These are phyloP conservation scores for Hetaerina titia DNA, from an alignment of 2,888 invertebrate genomes.

Conservation along the genomic window DNA sequence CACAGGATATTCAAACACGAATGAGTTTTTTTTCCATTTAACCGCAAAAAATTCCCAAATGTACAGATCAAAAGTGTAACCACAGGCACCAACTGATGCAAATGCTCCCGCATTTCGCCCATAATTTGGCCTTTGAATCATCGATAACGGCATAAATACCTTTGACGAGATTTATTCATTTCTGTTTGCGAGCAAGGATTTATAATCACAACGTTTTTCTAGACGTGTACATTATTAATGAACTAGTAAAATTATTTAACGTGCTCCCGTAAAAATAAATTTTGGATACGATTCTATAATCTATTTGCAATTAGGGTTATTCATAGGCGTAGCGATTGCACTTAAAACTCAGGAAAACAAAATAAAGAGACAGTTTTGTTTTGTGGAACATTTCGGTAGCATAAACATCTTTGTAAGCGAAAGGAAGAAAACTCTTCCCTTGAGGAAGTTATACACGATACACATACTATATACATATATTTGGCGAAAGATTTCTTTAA, in stretches of 20 bases:
- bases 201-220: background rate
- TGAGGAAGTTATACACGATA: no score
- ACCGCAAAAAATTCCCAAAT: background rate
- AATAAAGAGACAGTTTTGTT: no score
- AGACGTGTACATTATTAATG: background rate
- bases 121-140: background rate
- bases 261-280: background rate
- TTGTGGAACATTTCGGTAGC: no score
- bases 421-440: no score
- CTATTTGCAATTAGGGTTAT: no score
- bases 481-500: no score
- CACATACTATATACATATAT: no score
- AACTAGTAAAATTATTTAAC: background rate
- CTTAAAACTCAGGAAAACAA: no score
- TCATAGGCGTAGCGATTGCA: no score
- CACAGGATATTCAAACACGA: background rate
- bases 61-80: background rate
- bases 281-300: no score
- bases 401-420: no score
- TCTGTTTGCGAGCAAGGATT: background rate
- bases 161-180: slow-evolving; percentile 3
- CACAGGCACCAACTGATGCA: background rate
- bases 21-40: background rate
- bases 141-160: background rate
- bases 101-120: background rate